Base-by-base conservation (phyloP, 1,140 invertebrate genomes). In the Orchestia grillus region DNA sequence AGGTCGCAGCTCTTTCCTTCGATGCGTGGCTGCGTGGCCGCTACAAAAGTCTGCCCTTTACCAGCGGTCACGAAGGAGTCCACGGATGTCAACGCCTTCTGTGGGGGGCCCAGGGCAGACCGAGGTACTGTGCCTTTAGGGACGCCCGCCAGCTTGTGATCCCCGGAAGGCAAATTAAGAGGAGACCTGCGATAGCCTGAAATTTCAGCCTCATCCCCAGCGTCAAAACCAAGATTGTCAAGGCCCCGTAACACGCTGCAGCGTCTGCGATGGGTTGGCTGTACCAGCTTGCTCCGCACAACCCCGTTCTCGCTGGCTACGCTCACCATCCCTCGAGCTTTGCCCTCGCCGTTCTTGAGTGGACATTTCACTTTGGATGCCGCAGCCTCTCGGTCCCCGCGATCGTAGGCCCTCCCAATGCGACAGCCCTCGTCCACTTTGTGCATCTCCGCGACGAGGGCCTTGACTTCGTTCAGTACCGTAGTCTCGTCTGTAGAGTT, bases 341-440 rank as follows among this genome's bases (percentile, higher is more conserved):
- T 90, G 36, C 43, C 43, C 8, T 94, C 36, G 36, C 44, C 16
- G 0, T 40, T 11, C 44, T 47, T 44, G 44, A n/a, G 8, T 41
- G 92, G 47, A 28, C 92, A 23, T 15, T 44, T n/a, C 44, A 19
- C 8, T 16, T 15, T 94, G 0, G 8, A 16, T 15, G 15, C 44
- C 0, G 1, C 28, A 15, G 40, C 16, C 0, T 45, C 92, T 6
- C 92, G 8, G 44, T 40, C 16, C 0, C 92, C 92, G 6, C 92
- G 43, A n/a, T 94, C 92, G 40, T 94, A 94, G 0, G 92, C 92
- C 36, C 40, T 94, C 36, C 92, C 92, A n/a, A 94, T 94, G 6
- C 92, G 92, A 94, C 92, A 94, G 11, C 92, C 92, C 44, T 94
- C 92, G 40, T 94, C 92, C 36, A 94, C 43, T n/a, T 94, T 94